These are phyloP conservation scores for Vimba vimba DNA, from an alignment of 2,113 vertebrate species.

Conservation along the genomic window DNA sequence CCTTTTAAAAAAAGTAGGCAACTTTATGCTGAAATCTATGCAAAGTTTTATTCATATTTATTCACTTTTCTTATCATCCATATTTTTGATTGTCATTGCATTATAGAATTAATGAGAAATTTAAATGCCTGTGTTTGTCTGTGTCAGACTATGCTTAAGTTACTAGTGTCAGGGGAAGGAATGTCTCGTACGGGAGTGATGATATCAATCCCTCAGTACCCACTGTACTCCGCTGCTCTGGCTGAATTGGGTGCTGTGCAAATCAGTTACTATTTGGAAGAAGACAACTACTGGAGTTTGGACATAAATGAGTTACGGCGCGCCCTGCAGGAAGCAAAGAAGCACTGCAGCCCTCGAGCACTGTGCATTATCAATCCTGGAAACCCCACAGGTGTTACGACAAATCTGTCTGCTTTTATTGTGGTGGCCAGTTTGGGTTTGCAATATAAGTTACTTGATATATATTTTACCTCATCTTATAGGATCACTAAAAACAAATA, in stretches of 20 bases:
- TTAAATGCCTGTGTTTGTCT: background rate
- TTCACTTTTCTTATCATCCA: background rate
- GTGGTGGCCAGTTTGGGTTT: background rate
- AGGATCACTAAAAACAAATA: too few species aligned
- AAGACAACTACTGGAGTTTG: slow-evolving; percentile 77
- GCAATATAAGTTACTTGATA: background rate
- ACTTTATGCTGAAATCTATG: background rate
- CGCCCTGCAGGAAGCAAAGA: slow-evolving; percentile 65
- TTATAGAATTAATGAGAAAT: background rate
- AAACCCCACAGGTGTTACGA: slow-evolving; percentile 79
- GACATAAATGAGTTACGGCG: slow-evolving; percentile 72
- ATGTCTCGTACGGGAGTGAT: slow-evolving; percentile 72
- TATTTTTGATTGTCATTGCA: background rate
- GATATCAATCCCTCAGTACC: slow-evolving; percentile 84
- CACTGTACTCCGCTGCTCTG: slow-evolving; percentile 79
- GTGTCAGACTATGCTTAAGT: slow-evolving; percentile 75
- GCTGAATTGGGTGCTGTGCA: slow-evolving; percentile 74
- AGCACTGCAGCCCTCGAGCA: slow-evolving; percentile 69
- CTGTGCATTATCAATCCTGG: slow-evolving; percentile 83
- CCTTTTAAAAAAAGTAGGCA: too few species aligned
- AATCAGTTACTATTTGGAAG: slow-evolving; percentile 79
- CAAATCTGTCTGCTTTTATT: background rate
- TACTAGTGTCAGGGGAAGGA: slow-evolving; percentile 75
- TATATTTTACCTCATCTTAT: background rate
- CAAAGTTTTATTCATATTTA: background rate